A percentile compares a stretch with the other conserved stretches of the same genome.
Evolutionary conservation across 2,113 vertebrate genomes (phyloP).

Genomic region (Ophthalmolycus amberensis): DNA sequence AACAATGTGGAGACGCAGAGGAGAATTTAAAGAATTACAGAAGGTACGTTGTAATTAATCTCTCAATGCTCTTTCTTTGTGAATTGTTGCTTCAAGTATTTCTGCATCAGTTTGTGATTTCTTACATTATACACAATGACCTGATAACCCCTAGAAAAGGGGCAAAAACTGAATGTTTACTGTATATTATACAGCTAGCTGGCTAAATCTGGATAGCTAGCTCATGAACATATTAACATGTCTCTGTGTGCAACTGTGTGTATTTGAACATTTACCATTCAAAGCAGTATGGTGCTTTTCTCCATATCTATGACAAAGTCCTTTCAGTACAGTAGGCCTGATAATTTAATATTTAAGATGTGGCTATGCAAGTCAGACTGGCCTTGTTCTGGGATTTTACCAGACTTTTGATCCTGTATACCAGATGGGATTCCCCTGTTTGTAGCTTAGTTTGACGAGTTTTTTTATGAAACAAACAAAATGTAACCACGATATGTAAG

Average conservation of each 20-base stretch:
- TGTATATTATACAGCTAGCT: background rate
- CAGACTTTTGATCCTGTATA: background rate
- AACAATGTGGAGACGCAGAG: background rate
- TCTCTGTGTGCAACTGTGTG: background rate
- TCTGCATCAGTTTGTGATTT: background rate
- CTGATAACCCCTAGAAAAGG: background rate
- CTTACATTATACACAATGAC: background rate
- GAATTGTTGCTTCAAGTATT: background rate
- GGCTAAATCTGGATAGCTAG: background rate
- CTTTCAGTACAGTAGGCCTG: background rate
- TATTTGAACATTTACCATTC: background rate
- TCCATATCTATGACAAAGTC: background rate
- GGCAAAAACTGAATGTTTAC: background rate
- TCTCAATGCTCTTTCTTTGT: background rate
- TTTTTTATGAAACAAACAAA: slow-evolving; percentile 1
- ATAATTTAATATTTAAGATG: background rate
- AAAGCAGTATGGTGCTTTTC: background rate
- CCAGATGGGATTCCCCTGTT: background rate
- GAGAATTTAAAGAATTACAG: background rate
- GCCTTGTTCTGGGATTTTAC: background rate
- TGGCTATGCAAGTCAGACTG: background rate
- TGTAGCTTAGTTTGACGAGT: background rate
- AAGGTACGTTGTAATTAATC: slow-evolving; percentile 2
- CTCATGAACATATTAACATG: background rate
- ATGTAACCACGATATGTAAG: background rate